These are phyloP conservation scores for Mesodorylaimus sp. DNA, from an alignment of 2,888 invertebrate genomes.

Conservation along the genomic window DNA sequence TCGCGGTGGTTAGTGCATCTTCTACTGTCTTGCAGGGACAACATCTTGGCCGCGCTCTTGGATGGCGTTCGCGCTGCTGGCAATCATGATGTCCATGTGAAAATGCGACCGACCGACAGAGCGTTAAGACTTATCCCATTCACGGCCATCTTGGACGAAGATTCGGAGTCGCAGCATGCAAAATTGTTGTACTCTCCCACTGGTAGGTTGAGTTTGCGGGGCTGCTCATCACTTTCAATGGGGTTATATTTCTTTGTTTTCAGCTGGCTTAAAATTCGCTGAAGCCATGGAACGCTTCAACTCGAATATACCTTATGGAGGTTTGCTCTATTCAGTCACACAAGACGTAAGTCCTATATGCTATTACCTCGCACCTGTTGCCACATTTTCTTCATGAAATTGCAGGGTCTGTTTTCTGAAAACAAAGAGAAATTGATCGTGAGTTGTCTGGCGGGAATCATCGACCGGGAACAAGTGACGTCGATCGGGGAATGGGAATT, in stretches of 20 bases:
- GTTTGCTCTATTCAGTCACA: constrained; percentile 79
- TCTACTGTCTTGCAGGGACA: constrained; percentile 48
- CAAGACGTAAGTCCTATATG: constrained; percentile 57
- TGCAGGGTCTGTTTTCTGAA: constrained; percentile 60
- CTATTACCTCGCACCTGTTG: neutral
- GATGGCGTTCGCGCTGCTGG: constrained; percentile 93
- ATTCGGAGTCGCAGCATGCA: constrained; percentile 72
- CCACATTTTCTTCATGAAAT: constrained; percentile 16
- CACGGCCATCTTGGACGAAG: constrained; percentile 67
- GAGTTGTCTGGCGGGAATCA: constrained; percentile 64
- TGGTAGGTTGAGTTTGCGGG: too few relatives aligned
- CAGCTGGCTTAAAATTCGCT: constrained; percentile 44
- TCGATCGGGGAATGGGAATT: constrained; percentile 34
- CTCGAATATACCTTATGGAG: constrained; percentile 91
- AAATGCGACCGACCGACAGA: constrained; percentile 53
- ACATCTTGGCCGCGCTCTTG: constrained; percentile 74
- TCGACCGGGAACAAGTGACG: too few relatives aligned
- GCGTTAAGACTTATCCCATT: constrained; percentile 74
- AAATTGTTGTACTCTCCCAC: constrained; percentile 41
- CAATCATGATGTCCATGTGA: constrained; percentile 84
- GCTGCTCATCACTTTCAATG: neutral
- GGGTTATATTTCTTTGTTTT: too few relatives aligned
- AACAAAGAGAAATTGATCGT: constrained; percentile 93
- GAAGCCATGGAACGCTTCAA: constrained; percentile 85
- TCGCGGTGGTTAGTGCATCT: neutral